Percentiles rank a stretch among this genome's conserved stretches.
phyloP scores from a whole-genome alignment of 1,140 invertebrate species.

The Drosophila bocqueti region DNA sequence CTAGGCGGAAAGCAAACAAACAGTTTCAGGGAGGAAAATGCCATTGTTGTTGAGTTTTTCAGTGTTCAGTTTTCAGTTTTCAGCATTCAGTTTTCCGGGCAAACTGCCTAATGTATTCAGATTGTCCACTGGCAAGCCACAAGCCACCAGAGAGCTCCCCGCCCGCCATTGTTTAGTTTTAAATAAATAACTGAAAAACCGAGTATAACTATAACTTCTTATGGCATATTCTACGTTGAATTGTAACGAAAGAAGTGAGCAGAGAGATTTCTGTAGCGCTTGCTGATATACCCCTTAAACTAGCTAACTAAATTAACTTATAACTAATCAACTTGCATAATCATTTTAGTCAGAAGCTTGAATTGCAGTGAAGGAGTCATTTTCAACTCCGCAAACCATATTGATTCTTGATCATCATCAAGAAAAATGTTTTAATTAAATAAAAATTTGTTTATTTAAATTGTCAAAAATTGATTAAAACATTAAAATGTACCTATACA shows the following conservation, averaged over 20 bases:
- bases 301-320: neutral
- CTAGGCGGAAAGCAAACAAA: slow-evolving; percentile 31
- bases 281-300: neutral
- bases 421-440: too few relatives aligned
- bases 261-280: too few relatives aligned
- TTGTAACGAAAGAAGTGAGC: too few relatives aligned
- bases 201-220: neutral
- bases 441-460: too few relatives aligned
- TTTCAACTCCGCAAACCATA: too few relatives aligned
- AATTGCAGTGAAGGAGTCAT: too few relatives aligned
- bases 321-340: neutral
- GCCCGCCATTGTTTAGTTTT: neutral
- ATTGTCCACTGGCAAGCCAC: slow-evolving; percentile 5
- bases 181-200: neutral
- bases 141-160: neutral
- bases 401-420: too few relatives aligned
- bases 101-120: slow-evolving; percentile 15
- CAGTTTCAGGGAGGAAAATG: slow-evolving; percentile 3
- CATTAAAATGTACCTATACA: too few relatives aligned
- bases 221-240: neutral
- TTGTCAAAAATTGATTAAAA: too few relatives aligned
- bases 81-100: slow-evolving; percentile 2
- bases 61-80: neutral
- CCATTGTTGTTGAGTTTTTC: slow-evolving; percentile 24
- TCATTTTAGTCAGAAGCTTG: too few relatives aligned